These are phyloP conservation scores for Spheniscus humboldti DNA, from an alignment of 2,797 vertebrate species.

Conservation along the genomic window DNA sequence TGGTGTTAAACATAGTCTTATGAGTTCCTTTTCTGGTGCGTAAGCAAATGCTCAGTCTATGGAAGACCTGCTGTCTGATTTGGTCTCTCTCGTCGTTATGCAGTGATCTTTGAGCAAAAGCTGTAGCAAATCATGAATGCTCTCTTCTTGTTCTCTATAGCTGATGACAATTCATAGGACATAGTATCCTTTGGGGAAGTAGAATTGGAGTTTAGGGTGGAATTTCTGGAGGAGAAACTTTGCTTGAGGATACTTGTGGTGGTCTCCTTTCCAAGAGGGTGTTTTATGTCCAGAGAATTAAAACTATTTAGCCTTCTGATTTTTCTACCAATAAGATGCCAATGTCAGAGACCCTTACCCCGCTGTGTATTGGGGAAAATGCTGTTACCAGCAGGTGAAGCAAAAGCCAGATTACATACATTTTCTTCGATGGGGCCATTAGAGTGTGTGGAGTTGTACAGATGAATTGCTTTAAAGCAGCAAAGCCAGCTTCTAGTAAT, in stretches of 20 bases:
- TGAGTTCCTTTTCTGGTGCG: conserved; percentile 35
- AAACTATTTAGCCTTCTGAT: not conserved
- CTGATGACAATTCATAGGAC: not conserved
- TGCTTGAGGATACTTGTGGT: accelerated
- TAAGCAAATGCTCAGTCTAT: conserved; percentile 37
- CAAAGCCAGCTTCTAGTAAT: not conserved
- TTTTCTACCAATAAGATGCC: not conserved
- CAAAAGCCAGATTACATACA: not conserved
- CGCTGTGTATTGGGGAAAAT: not conserved
- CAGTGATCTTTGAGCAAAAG: conserved; percentile 9
- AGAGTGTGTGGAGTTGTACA: not conserved
- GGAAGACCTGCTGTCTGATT: conserved; percentile 42
- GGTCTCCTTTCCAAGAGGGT: not conserved
- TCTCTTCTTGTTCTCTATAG: not conserved
- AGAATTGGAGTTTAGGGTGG: not conserved
- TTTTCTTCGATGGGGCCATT: not conserved
- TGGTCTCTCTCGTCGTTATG: not conserved
- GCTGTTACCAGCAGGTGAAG: not conserved
- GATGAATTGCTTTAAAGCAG: not conserved
- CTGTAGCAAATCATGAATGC: not conserved
- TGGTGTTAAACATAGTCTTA: conserved; percentile 54
- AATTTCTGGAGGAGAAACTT: not conserved
- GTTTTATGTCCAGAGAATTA: not conserved
- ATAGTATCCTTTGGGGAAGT: not conserved
- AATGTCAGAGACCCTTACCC: not conserved